A percentile compares a stretch with the other conserved stretches of the same genome.
phyloP scores from a whole-genome alignment of 2,797 vertebrate genomes.

The Sebastes diploproa region DNA sequence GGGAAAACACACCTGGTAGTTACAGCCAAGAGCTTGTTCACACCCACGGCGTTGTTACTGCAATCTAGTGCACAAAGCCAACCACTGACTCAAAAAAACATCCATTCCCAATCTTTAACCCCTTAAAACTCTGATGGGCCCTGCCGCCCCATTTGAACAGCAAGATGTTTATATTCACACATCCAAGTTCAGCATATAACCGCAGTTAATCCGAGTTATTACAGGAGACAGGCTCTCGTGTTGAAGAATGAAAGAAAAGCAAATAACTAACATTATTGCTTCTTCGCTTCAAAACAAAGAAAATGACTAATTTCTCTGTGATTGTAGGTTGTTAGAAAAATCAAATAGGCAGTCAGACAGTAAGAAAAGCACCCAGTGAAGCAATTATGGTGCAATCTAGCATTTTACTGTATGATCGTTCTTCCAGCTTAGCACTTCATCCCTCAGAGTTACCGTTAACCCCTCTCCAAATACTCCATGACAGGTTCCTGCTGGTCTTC shows the following conservation, averaged over 20 bases:
- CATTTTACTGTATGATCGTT: constrained; percentile 33
- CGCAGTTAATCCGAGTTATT: neutral
- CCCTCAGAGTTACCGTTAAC: constrained; percentile 28
- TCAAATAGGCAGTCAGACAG: constrained; percentile 5
- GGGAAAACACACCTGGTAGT: neutral
- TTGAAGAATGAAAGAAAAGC: constrained; percentile 1
- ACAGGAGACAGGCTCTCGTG: neutral
- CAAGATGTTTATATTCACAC: neutral
- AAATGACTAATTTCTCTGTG: constrained; percentile 3
- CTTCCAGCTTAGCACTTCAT: constrained; percentile 31
- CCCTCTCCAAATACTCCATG: constrained; percentile 40
- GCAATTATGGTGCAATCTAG: constrained; percentile 32
- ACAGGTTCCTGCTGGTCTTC: constrained; percentile 28
- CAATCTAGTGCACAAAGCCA: neutral
- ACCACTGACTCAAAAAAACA: neutral
- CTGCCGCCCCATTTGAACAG: too few relatives aligned
- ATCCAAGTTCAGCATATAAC: neutral
- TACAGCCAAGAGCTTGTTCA: neutral
- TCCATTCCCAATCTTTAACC: neutral
- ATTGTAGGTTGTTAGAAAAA: constrained; percentile 36
- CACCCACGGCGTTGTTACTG: neutral
- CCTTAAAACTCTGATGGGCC: too few relatives aligned
- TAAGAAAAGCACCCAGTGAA: constrained; percentile 21
- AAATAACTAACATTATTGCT: constrained; percentile 2
- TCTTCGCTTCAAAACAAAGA: constrained; percentile 20